A percentile compares a stretch with the other conserved stretches of the same genome.
Conservation (phyloP, 2,113 vertebrate genomes). For the Coreoperca whiteheadi region DNA sequence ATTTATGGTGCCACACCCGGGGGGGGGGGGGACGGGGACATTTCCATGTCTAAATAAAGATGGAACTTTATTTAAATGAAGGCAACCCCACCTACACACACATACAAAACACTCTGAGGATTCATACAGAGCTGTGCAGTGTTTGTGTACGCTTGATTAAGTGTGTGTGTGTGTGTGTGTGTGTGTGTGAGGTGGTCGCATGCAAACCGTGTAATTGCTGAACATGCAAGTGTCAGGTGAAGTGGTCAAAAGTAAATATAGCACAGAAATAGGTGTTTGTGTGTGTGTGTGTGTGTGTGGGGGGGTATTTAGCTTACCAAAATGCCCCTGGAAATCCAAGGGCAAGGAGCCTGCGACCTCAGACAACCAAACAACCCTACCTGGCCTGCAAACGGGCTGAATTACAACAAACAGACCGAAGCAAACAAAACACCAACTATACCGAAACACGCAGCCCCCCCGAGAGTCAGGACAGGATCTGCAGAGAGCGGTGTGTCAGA, state of each 20-base stretch:
- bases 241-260: conserved; percentile 57
- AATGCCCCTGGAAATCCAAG: conserved; percentile 40
- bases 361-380: conserved; percentile 61
- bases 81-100: conserved; percentile 31
- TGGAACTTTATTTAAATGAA: conserved; percentile 64
- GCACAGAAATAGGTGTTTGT: conserved; percentile 53
- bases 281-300: too few species aligned
- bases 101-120: not conserved
- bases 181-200: conserved; percentile 10
- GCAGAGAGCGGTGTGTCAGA: conserved; percentile 65
- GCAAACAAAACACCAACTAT: conserved; percentile 50
- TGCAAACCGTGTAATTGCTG: conserved; percentile 39
- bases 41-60: conserved; percentile 71
- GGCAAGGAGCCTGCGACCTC: conserved; percentile 52
- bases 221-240: conserved; percentile 52
- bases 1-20: conserved; percentile 24
- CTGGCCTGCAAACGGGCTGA: conserved; percentile 29
- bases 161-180: not conserved
- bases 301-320: conserved; percentile 45
- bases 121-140: conserved; percentile 31
- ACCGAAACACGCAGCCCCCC: conserved; percentile 42
- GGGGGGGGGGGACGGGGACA: conserved; percentile 13
- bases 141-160: conserved; percentile 18
- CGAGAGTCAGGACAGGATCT: conserved; percentile 22
- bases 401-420: conserved; percentile 49